Evolutionary conservation across 2,888 invertebrate species (phyloP).

Genomic region (Himalopsyche anomala): DNA sequence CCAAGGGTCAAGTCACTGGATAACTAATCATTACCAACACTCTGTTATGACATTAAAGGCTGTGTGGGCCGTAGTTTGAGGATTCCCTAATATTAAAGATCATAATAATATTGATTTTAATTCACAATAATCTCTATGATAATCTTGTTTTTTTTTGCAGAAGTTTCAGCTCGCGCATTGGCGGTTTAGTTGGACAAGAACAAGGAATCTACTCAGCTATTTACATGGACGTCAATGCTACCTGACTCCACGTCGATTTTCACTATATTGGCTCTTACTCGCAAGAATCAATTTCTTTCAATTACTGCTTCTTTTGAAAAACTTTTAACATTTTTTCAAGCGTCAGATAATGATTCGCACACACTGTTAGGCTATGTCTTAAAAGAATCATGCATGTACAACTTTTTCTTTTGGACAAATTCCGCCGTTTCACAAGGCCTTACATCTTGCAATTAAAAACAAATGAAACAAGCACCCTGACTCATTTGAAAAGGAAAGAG

Average conservation of each 20-base stretch:
- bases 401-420: slow-evolving; percentile 68
- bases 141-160: slow-evolving; percentile 72
- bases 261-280: slow-evolving; percentile 80
- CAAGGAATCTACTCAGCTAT: slow-evolving; percentile 84
- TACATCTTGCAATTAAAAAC: slow-evolving; percentile 79
- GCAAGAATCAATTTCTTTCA: slow-evolving; percentile 74
- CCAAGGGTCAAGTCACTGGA: no score
- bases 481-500: slow-evolving; percentile 75
- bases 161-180: slow-evolving; percentile 83
- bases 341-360: slow-evolving; percentile 83
- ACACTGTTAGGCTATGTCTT: slow-evolving; percentile 83
- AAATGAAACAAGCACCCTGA: slow-evolving; percentile 70
- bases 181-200: slow-evolving; percentile 88
- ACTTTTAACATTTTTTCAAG: slow-evolving; percentile 86
- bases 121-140: no score
- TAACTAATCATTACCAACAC: no score
- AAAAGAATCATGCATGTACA: slow-evolving; percentile 75
- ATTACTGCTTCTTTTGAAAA: slow-evolving; percentile 79
- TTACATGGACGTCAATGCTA: slow-evolving; percentile 80
- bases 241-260: slow-evolving; percentile 69
- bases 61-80: no score
- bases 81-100: no score
- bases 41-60: no score
- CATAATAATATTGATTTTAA: no score
- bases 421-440: slow-evolving; percentile 79